Evolutionary conservation across 2,888 invertebrate species (phyloP).

Genomic region (Lathronympha strigana): DNA sequence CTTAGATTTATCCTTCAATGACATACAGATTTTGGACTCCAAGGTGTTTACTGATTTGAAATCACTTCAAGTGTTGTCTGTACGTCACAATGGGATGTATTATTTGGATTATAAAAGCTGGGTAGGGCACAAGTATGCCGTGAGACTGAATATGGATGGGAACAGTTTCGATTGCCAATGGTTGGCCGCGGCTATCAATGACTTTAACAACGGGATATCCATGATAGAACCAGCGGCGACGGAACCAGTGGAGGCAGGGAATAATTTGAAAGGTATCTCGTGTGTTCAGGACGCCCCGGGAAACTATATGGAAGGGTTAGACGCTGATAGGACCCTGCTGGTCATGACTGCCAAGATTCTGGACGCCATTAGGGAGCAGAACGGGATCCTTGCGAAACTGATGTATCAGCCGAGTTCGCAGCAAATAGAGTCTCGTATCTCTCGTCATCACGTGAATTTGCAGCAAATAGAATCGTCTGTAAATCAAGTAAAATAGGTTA

Average conservation of each 20-base stretch:
- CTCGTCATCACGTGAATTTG: not conserved
- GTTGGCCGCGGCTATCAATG: slow-evolving; percentile 62
- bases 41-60: slow-evolving; percentile 68
- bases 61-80: slow-evolving; percentile 57
- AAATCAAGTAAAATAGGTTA: slow-evolving; percentile 9
- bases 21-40: slow-evolving; percentile 62
- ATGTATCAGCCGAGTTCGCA: not conserved
- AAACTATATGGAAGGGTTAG: slow-evolving; percentile 36
- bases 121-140: slow-evolving; percentile 60
- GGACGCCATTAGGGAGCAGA: slow-evolving; percentile 70
- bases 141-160: slow-evolving; percentile 67
- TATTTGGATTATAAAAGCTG: slow-evolving; percentile 63
- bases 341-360: slow-evolving; percentile 68
- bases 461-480: not conserved
- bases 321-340: slow-evolving; percentile 66
- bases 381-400: slow-evolving; percentile 42
- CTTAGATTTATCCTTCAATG: slow-evolving; percentile 59
- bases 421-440: not conserved
- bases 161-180: slow-evolving; percentile 71
- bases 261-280: slow-evolving; percentile 70
- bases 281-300: slow-evolving; percentile 54
- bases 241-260: slow-evolving; percentile 43
- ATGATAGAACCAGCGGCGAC: slow-evolving; percentile 64
- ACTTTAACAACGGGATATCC: slow-evolving; percentile 68
- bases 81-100: slow-evolving; percentile 62